These are phyloP conservation scores for Lepas anatifera DNA, from an alignment of 2,888 invertebrate genomes.

Conservation along the genomic window DNA sequence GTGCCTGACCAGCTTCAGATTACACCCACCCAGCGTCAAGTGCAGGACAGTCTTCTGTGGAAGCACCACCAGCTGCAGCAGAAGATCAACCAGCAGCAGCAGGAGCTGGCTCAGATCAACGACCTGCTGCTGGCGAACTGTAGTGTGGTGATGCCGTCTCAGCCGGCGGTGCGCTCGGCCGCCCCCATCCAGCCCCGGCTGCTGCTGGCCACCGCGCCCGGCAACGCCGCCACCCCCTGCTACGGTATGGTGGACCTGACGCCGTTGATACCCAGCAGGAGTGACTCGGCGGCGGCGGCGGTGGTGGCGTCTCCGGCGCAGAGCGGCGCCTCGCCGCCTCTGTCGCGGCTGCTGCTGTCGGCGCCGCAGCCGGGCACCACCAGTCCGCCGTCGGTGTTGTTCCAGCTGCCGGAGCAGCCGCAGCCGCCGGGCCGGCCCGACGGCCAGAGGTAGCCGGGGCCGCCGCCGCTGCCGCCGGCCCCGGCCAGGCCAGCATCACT, in stretches of 20 bases:
- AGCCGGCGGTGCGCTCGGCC: not conserved
- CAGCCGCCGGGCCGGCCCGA: no score
- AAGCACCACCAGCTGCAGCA: slow-evolving; percentile 17
- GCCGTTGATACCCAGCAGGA: not conserved
- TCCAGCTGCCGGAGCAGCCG: no score
- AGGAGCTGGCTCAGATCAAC: slow-evolving; percentile 11
- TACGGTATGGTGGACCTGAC: not conserved
- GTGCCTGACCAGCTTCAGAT: not conserved
- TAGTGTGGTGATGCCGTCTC: not conserved
- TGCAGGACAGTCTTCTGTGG: slow-evolving; percentile 16
- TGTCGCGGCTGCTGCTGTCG: not conserved
- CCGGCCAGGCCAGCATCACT: no score
- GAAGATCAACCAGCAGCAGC: slow-evolving; percentile 15
- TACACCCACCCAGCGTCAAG: not conserved
- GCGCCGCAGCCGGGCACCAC: not conserved
- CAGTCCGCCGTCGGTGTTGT: no score
- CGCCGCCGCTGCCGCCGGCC: no score
- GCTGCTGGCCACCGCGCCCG: not conserved
- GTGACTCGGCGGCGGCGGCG: not conserved
- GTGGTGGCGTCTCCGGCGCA: not conserved
- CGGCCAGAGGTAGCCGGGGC: no score
- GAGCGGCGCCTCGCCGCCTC: not conserved
- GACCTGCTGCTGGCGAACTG: not conserved
- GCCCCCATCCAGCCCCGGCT: not conserved
- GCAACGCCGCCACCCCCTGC: not conserved